phyloP scores from a whole-genome alignment of 2,113 vertebrate species.

The Dipodomys ordii region DNA sequence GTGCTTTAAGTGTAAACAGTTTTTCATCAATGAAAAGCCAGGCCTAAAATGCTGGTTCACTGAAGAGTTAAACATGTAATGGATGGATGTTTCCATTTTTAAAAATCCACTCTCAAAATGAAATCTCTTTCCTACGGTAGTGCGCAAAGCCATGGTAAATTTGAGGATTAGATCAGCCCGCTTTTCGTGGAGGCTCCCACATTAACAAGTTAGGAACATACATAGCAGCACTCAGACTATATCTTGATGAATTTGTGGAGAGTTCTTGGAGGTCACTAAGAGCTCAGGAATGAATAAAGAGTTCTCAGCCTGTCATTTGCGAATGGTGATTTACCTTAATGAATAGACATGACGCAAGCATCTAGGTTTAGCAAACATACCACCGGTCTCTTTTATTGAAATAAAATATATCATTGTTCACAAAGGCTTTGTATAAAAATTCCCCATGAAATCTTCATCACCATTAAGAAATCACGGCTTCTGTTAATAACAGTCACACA shows the following conservation, averaged over 20 bases:
- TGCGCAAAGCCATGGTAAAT: conserved; percentile 48
- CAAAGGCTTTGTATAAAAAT: conserved; percentile 50
- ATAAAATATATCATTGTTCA: not conserved
- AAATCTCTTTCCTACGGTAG: not conserved
- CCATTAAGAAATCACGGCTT: not conserved
- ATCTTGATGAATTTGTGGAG: conserved; percentile 57
- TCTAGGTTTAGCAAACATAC: conserved; percentile 44
- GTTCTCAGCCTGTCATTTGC: conserved; percentile 45
- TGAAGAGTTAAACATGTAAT: conserved; percentile 43
- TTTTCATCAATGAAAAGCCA: not conserved
- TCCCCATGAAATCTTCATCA: conserved; percentile 21
- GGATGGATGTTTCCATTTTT: conserved; percentile 21
- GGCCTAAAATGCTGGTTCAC: not conserved
- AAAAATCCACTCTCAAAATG: not conserved
- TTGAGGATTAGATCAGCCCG: conserved; percentile 29
- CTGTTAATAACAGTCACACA: not conserved
- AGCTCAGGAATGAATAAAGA: conserved; percentile 66
- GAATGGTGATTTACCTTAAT: conserved; percentile 58
- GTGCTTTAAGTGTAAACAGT: not conserved
- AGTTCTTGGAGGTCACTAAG: conserved; percentile 9
- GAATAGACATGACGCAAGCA: conserved; percentile 4
- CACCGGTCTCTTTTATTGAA: not conserved
- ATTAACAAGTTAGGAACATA: conserved; percentile 68
- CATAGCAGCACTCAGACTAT: conserved; percentile 51
- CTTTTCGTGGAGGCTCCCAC: conserved; percentile 42